Base-by-base conservation (phyloP, 2,888 invertebrate species). In the Ferrisia virgata region DNA sequence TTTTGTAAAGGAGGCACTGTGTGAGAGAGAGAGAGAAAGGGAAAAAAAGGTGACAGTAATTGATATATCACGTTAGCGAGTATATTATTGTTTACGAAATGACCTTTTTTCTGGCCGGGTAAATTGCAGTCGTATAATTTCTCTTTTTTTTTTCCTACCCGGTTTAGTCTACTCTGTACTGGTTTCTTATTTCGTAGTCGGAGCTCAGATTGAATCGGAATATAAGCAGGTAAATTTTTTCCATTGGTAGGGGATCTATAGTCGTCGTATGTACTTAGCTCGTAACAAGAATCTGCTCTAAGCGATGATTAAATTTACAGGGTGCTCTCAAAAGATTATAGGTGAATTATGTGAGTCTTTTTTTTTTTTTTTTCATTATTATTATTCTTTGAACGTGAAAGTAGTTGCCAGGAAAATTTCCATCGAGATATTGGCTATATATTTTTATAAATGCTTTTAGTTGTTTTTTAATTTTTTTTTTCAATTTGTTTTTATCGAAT, bases 121-220 rank as follows among this genome's bases (percentile, higher is more conserved):
- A 64, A 64, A 31, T n/a, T 72, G 72, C 72, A 33, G n/a, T 72
- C 33, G 72, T 72, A 72, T 72, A 72, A 72, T 72, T 72, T 72
- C 31, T 33, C 72, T n/a, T n/a, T 33, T 72, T 72, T 64, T 33
- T 64, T 9, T 43, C 58, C 25, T 64, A 13, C 28, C 25, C 11
- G 2, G 15, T 25, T 25, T 25, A 64, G 58, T 1, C 58, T 25
- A 3, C 4, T 6, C 4, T 28, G 47, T 18, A 3, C 18, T 18
- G 47, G 47, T 47, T 47, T 47, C 47, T 47, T 47, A 18, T 47
- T 18, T n/a, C n/a, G n/a, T 18, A 18, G 15, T 8, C 13, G 2
- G 6, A 13, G 11, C 40, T 40, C 40, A 11, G 13, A 40, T 2
- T 11, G 36, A 36, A 40, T 40, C 2, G 40, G 40, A 5, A 11